Evolutionary conservation across 2,888 invertebrate genomes (phyloP).

Genomic region (Candidula unifasciata): DNA sequence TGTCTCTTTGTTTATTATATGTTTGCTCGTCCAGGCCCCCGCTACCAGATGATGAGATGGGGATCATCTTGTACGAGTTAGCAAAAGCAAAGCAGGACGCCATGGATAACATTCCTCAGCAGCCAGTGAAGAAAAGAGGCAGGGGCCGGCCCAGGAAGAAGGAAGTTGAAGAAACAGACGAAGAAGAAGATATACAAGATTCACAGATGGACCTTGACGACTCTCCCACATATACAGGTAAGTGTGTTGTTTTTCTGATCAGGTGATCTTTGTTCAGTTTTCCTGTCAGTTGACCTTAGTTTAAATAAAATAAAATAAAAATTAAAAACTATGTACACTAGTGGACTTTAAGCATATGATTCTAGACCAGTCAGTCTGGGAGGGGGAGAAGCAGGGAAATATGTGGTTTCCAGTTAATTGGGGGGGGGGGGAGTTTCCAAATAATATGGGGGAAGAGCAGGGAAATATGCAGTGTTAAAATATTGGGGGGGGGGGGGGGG

Average conservation of each 20-base stretch:
- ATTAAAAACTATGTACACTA: no score
- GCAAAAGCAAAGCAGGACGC: conserved; percentile 49
- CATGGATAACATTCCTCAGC: conserved; percentile 33
- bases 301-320: no score
- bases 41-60: conserved; percentile 49
- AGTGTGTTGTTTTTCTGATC: background rate
- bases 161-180: conserved; percentile 13
- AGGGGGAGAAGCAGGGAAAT: no score
- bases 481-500: no score
- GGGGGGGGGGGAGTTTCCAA: background rate
- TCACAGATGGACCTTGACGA: conserved; percentile 39
- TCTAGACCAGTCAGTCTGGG: no score
- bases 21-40: conserved; percentile 32
- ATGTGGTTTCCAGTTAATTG: background rate
- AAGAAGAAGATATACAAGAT: conserved; percentile 44
- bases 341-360: no score
- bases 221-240: conserved; percentile 35
- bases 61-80: conserved; percentile 48
- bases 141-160: conserved; percentile 43
- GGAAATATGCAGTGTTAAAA: background rate
- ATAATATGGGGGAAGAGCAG: background rate
- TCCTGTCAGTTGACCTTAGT: no score
- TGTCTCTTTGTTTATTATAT: no score
- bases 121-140: conserved; percentile 35
- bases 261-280: no score